These are phyloP conservation scores for Alethe castanea DNA, from an alignment of 2,113 vertebrate species.

Conservation along the genomic window DNA sequence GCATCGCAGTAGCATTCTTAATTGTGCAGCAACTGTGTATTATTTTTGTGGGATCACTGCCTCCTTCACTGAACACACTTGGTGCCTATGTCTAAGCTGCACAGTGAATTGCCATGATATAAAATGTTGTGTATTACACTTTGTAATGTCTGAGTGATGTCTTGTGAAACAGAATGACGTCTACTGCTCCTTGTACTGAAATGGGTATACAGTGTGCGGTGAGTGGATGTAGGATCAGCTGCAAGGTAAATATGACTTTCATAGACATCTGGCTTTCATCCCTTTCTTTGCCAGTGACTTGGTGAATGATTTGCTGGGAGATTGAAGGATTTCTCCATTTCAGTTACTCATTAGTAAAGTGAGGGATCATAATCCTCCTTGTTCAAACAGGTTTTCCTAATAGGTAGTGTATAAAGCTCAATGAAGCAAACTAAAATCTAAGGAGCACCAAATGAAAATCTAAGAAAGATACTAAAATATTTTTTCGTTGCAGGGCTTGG, in stretches of 20 bases:
- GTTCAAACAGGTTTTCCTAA: neutral
- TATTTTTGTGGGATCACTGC: neutral
- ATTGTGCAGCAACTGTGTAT: neutral
- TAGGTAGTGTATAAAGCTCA: neutral
- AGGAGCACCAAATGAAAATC: neutral
- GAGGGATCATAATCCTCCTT: neutral
- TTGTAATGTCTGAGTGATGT: constrained; percentile 1
- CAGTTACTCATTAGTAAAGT: neutral
- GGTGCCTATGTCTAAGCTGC: neutral
- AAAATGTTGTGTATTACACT: neutral
- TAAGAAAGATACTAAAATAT: neutral
- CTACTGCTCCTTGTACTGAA: neutral
- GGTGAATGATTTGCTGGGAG: neutral
- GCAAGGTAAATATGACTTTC: neutral
- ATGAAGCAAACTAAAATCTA: neutral
- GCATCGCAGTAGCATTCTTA: neutral
- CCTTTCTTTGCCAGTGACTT: neutral
- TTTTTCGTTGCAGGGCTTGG: neutral
- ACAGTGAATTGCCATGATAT: neutral
- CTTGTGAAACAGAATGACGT: neutral
- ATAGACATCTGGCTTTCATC: neutral
- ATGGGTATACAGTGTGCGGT: neutral
- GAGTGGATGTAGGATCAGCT: neutral
- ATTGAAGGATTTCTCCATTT: neutral
- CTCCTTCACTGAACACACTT: neutral